Evolutionary conservation across 1,140 invertebrate genomes (phyloP).

Genomic region (Oppia nitens): DNA sequence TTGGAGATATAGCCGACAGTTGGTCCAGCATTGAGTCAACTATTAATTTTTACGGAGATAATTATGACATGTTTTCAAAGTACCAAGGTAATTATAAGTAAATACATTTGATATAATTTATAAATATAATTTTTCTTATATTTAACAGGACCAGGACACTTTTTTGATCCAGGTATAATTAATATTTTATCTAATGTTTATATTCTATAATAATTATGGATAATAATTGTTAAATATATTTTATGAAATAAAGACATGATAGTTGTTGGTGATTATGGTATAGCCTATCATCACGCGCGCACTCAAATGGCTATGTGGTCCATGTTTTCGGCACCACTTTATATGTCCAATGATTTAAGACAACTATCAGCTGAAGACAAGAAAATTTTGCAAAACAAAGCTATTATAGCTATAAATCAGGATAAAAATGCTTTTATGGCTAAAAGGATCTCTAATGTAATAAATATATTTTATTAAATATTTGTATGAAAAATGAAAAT

Average conservation of each 20-base stretch:
- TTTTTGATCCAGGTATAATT: slow-evolving; percentile 34
- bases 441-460: slow-evolving; percentile 38
- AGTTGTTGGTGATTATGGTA: slow-evolving; percentile 28
- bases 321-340: slow-evolving; percentile 30
- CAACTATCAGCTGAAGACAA: slow-evolving; percentile 23
- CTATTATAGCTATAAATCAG: slow-evolving; percentile 29
- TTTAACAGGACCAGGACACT: slow-evolving; percentile 35
- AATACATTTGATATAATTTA: too few species aligned
- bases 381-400: slow-evolving; percentile 26
- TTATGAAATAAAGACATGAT: slow-evolving; percentile 27
- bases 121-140: too few species aligned
- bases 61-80: slow-evolving; percentile 25
- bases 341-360: slow-evolving; percentile 32
- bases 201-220: not conserved
- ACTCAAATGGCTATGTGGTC: slow-evolving; percentile 33
- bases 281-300: slow-evolving; percentile 27
- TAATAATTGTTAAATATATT: not conserved
- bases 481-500: not conserved
- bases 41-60: slow-evolving; percentile 36
- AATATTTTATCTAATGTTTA: not conserved
- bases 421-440: slow-evolving; percentile 31
- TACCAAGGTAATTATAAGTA: slow-evolving; percentile 4
- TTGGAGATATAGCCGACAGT: slow-evolving; percentile 37
- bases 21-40: slow-evolving; percentile 36
- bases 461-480: not conserved